phyloP scores from a whole-genome alignment of 1,140 invertebrate species.

The Nasonia longicornis region DNA sequence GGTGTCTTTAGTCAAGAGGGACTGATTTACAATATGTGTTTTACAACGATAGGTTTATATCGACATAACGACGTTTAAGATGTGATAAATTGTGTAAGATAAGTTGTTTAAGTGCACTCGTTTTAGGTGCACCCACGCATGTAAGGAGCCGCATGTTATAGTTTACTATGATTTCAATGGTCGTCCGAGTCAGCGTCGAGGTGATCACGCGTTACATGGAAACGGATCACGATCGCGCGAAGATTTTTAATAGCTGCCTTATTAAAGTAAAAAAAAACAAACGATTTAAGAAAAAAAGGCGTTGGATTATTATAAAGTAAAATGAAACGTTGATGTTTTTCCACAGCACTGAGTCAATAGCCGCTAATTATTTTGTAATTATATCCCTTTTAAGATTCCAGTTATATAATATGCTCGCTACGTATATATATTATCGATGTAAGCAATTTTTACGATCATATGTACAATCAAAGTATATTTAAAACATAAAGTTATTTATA shows the following conservation, averaged over 20 bases:
- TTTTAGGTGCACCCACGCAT: slow-evolving; percentile 18
- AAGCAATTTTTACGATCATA: slow-evolving; percentile 36
- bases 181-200: slow-evolving; percentile 36
- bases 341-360: slow-evolving; percentile 25
- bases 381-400: not conserved
- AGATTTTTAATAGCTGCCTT: slow-evolving; percentile 42
- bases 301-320: slow-evolving; percentile 7
- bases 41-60: slow-evolving; percentile 3
- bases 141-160: not conserved
- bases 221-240: slow-evolving; percentile 27
- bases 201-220: not conserved
- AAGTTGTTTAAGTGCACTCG: slow-evolving; percentile 21
- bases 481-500: slow-evolving; percentile 37
- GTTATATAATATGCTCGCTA: slow-evolving; percentile 16
- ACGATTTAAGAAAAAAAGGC: slow-evolving; percentile 26
- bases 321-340: slow-evolving; percentile 27
- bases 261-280: slow-evolving; percentile 32
- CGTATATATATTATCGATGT: slow-evolving; percentile 27
- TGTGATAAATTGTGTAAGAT: slow-evolving; percentile 29
- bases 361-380: slow-evolving; percentile 32
- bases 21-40: not conserved
- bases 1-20: not conserved
- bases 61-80: not conserved
- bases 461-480: slow-evolving; percentile 42
- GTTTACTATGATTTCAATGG: not conserved